phyloP scores from a whole-genome alignment of 2,113 vertebrate species.

The Myxocyprinus asiaticus region DNA sequence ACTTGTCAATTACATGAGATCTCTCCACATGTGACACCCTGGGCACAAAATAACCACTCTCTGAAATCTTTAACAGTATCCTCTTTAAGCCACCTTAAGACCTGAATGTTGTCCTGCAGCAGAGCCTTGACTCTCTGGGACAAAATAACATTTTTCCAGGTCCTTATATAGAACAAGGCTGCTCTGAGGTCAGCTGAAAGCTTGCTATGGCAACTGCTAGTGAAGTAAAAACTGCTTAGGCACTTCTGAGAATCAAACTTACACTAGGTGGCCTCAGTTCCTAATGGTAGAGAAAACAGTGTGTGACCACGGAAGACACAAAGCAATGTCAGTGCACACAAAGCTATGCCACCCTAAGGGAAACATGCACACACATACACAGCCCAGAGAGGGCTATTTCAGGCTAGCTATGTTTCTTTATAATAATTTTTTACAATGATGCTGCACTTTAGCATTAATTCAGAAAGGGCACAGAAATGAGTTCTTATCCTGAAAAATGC shows the following conservation, averaged over 20 bases:
- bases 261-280: constrained; percentile 41
- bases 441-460: not conserved
- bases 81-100: constrained; percentile 61
- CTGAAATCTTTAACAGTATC: constrained; percentile 40
- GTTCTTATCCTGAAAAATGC: not conserved
- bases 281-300: not conserved
- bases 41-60: constrained; percentile 65
- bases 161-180: constrained; percentile 36
- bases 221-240: not conserved
- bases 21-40: constrained; percentile 54
- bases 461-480: not conserved
- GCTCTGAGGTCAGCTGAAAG: constrained; percentile 41
- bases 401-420: constrained; percentile 20
- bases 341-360: not conserved
- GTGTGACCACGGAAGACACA: not conserved
- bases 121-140: constrained; percentile 3
- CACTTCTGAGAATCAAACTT: not conserved
- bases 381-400: not conserved
- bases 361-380: not conserved
- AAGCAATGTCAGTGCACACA: constrained; percentile 1
- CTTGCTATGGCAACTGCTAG: constrained; percentile 5
- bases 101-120: constrained; percentile 50
- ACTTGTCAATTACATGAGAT: constrained; percentile 60
- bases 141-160: constrained; percentile 42
- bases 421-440: not conserved